Percentiles rank a stretch among this genome's conserved stretches.
Evolutionary conservation across 2,888 invertebrate genomes (phyloP).

Genomic region (Cephus rjabovi): DNA sequence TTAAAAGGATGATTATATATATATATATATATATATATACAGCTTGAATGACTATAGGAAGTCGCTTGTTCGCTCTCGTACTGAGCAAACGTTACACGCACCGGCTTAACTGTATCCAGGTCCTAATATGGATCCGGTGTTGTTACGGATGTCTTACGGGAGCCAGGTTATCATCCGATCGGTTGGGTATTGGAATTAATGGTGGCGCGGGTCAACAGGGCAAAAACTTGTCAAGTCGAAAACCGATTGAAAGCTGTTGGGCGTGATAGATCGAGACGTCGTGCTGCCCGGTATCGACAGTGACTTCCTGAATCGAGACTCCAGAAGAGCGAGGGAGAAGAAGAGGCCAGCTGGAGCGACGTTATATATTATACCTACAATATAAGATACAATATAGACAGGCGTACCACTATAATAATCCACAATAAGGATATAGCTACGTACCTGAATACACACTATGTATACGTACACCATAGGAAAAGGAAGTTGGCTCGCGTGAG

Average conservation of each 20-base stretch:
- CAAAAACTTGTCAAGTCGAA: constrained; percentile 8
- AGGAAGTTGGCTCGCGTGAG: background rate
- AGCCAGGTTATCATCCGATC: constrained; percentile 21
- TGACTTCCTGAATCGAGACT: background rate
- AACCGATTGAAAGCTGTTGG: constrained; percentile 1
- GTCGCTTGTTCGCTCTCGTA: constrained; percentile 18
- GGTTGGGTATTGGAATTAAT: constrained; percentile 17
- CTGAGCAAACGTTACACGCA: constrained; percentile 22
- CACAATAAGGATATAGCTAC: background rate
- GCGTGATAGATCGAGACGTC: background rate
- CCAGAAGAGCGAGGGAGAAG: background rate
- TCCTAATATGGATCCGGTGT: constrained; percentile 19
- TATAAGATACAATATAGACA: background rate
- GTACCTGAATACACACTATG: background rate
- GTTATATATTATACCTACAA: background rate
- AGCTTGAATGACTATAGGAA: background rate
- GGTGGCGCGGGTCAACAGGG: constrained; percentile 4
- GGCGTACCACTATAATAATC: background rate
- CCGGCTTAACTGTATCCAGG: constrained; percentile 22
- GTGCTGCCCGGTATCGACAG: background rate
- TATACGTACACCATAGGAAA: background rate
- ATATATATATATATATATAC: background rate
- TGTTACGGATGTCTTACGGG: constrained; percentile 20
- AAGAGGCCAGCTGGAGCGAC: background rate
- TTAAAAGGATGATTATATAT: background rate